Conservation (phyloP, 2,797 vertebrate genomes). For the Oreochromis mossambicus region DNA sequence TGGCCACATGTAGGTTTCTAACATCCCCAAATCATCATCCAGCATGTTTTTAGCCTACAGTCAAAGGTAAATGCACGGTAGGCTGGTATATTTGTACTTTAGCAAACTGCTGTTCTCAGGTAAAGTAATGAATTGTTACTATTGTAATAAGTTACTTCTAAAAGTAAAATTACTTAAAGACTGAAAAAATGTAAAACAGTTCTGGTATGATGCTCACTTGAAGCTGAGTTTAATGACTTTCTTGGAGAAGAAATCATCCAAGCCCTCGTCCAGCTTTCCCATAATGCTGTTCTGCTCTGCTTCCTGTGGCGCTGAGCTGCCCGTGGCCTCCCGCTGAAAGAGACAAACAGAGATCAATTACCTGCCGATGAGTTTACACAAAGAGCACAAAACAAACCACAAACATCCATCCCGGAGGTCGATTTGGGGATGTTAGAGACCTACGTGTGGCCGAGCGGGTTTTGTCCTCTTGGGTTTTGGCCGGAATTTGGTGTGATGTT, state of each 20-base stretch:
- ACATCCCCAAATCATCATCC: rapidly evolving
- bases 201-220: conserved; percentile 75
- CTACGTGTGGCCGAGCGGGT: conserved; percentile 81
- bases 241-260: conserved; percentile 95
- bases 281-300: conserved; percentile 80
- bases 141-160: neutral
- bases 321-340: conserved; percentile 57
- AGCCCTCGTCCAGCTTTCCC: conserved; percentile 91
- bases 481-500: conserved; percentile 88
- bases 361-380: rapidly evolving
- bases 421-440: conserved; percentile 16
- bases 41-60: neutral
- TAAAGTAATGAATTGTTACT: rapidly evolving
- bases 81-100: neutral
- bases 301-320: conserved; percentile 61
- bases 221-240: conserved; percentile 86
- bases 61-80: neutral
- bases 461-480: conserved; percentile 86
- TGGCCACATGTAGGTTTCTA: neutral
- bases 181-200: rapidly evolving
- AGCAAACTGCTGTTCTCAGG: neutral
- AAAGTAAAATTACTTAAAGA: neutral
- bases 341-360: neutral
- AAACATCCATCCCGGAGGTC: neutral
- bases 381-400: rapidly evolving